These are phyloP conservation scores for Ormia ochracea DNA, from an alignment of 2,888 invertebrate species.

Conservation along the genomic window DNA sequence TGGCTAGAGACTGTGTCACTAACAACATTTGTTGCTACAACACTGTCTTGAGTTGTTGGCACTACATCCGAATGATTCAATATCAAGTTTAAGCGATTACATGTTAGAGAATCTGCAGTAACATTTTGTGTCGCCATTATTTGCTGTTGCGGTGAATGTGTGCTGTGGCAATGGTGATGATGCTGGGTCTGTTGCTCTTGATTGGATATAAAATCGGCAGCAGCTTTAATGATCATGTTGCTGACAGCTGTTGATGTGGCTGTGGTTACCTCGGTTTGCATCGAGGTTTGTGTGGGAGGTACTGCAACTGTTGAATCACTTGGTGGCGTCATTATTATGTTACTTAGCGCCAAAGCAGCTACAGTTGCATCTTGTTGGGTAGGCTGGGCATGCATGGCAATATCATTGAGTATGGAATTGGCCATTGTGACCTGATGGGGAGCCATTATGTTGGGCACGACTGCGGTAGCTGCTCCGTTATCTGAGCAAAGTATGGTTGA, in stretches of 20 bases:
- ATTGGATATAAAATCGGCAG: conserved; percentile 83
- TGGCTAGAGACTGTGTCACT: conserved; percentile 62
- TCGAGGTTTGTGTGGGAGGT: conserved; percentile 65
- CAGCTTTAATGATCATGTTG: conserved; percentile 86
- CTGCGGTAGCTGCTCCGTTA: conserved; percentile 72
- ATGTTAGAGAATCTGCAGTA: conserved; percentile 66
- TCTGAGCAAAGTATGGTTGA: conserved; percentile 79
- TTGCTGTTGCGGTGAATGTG: conserved; percentile 76
- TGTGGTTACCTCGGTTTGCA: conserved; percentile 73
- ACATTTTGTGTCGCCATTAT: conserved; percentile 52
- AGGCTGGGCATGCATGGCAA: conserved; percentile 73
- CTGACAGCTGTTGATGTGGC: conserved; percentile 78
- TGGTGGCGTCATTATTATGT: conserved; percentile 75
- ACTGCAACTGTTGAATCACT: conserved; percentile 65
- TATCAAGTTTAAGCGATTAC: conserved; percentile 69
- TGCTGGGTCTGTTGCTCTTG: conserved; percentile 80
- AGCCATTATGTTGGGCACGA: conserved; percentile 73
- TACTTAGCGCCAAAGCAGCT: conserved; percentile 73
- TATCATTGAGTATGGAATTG: conserved; percentile 74
- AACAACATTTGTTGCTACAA: conserved; percentile 55
- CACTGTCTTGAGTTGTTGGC: conserved; percentile 62
- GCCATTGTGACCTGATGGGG: conserved; percentile 75
- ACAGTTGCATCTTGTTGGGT: conserved; percentile 74
- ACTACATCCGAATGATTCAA: conserved; percentile 69
- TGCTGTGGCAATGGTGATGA: conserved; percentile 62